A percentile compares a stretch with the other conserved stretches of the same genome.
Evolutionary conservation across 2,113 vertebrate species (phyloP).

Genomic region (Etheostoma spectabile): DNA sequence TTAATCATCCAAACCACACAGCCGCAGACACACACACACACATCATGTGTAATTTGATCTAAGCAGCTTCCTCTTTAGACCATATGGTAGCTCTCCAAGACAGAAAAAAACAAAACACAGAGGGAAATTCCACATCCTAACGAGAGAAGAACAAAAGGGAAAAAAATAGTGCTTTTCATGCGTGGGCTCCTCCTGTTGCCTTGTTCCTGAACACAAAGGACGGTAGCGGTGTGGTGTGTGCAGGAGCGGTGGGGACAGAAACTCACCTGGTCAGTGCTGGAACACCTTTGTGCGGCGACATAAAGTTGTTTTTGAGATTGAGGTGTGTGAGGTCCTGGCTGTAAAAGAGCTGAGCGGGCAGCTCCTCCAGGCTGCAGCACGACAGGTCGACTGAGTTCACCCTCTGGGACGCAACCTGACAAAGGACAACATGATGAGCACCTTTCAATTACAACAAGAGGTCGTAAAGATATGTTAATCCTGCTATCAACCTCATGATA

Average conservation of each 20-base stretch:
- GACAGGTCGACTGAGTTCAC: constrained; percentile 98
- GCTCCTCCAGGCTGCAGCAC: constrained; percentile 94
- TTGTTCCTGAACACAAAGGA: constrained; percentile 12
- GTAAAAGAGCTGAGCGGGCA: constrained; percentile 95
- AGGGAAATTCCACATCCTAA: constrained; percentile 19
- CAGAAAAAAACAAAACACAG: constrained; percentile 13
- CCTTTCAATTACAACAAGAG: background rate
- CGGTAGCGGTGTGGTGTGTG: background rate
- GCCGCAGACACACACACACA: constrained; percentile 10
- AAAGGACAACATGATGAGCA: constrained; percentile 11
- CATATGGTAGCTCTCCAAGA: constrained; percentile 30
- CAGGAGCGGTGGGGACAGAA: background rate
- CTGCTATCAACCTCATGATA: background rate
- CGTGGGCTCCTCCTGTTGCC: constrained; percentile 17
- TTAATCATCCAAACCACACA: constrained; percentile 53
- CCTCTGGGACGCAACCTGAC: constrained; percentile 94
- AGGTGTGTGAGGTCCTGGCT: constrained; percentile 99
- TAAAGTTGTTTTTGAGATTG: constrained; percentile 97
- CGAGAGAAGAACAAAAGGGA: constrained; percentile 12
- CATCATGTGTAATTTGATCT: constrained; percentile 47
- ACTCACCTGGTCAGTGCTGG: constrained; percentile 76
- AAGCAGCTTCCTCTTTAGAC: constrained; percentile 36
- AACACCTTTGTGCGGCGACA: constrained; percentile 80
- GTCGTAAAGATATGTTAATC: background rate
- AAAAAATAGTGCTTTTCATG: constrained; percentile 30